These are phyloP conservation scores for Porites rus DNA, from an alignment of 92 coral and sea anemone genomes.

Conservation along the genomic window DNA sequence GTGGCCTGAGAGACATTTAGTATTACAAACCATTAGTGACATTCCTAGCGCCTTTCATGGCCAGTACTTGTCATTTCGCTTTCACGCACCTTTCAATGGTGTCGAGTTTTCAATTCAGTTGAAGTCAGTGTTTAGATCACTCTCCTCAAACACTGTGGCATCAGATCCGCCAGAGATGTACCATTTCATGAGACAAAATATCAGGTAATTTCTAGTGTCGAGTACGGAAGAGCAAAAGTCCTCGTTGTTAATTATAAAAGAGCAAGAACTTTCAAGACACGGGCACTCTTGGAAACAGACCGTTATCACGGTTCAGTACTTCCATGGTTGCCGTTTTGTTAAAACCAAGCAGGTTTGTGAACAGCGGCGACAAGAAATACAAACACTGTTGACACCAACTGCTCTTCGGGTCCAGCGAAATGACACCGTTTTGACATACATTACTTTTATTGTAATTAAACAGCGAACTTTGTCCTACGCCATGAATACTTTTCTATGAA, in stretches of 20 bases:
- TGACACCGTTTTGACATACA: too few relatives aligned
- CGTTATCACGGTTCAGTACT: slow-evolving; percentile 22
- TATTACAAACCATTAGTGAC: not conserved
- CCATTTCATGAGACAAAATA: not conserved
- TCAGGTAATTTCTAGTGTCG: not conserved
- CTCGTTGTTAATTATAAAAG: slow-evolving; percentile 33
- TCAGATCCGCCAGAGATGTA: not conserved
- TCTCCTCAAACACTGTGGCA: not conserved
- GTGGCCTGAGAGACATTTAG: not conserved
- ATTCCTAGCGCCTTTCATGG: slow-evolving; percentile 25
- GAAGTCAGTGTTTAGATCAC: not conserved
- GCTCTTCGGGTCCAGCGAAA: not conserved
- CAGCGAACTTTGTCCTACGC: too few relatives aligned
- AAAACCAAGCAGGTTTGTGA: slow-evolving; percentile 48
- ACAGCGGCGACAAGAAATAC: slow-evolving; percentile 49
- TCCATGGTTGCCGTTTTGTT: slow-evolving; percentile 12
- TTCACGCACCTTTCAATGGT: slow-evolving; percentile 3
- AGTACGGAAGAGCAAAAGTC: not conserved
- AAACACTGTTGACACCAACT: not conserved
- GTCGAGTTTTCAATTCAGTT: not conserved
- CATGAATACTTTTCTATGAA: too few relatives aligned
- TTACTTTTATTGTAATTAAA: too few relatives aligned
- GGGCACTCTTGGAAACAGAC: slow-evolving; percentile 1
- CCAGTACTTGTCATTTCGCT: not conserved
- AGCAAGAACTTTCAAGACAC: not conserved